Percentiles rank a stretch among this genome's conserved stretches.
phyloP scores from a whole-genome alignment of 2,888 invertebrate species.

The Melanchra persicariae region DNA sequence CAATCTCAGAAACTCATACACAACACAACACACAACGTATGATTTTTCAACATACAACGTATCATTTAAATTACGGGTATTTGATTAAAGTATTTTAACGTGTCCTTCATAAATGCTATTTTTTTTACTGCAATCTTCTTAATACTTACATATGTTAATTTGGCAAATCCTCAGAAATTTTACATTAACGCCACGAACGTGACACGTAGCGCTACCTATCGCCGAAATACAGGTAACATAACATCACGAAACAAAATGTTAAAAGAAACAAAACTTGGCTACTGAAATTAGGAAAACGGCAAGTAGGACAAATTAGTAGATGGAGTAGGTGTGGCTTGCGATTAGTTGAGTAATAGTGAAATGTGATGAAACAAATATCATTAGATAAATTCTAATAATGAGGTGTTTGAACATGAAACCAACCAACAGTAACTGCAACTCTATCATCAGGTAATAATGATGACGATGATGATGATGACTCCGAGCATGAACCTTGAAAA shows the following conservation, averaged over 20 bases:
- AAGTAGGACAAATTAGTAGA: neutral
- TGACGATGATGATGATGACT: neutral
- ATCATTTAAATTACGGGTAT: slow-evolving; percentile 5
- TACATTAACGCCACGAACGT: neutral
- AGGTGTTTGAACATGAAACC: neutral
- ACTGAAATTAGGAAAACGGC: neutral
- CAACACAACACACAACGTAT: slow-evolving; percentile 36
- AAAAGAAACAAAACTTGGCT: neutral
- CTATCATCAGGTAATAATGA: neutral
- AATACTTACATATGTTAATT: too few relatives aligned
- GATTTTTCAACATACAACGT: slow-evolving; percentile 24
- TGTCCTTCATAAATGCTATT: neutral
- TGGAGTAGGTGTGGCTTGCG: neutral
- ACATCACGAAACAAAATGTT: neutral
- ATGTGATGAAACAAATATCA: neutral
- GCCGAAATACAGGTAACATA: slow-evolving; percentile 39
- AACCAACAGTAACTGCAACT: too few relatives aligned
- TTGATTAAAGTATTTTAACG: neutral
- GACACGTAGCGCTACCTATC: slow-evolving; percentile 56
- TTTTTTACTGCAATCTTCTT: too few relatives aligned
- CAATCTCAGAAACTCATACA: slow-evolving; percentile 39
- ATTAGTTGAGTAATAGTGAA: neutral
- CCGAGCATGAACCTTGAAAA: neutral
- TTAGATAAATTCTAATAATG: neutral
- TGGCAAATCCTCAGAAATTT: neutral